Percentiles rank a stretch among this genome's conserved stretches.
Conservation (phyloP, 2,888 invertebrate species). For the Punctoribates punctum region DNA sequence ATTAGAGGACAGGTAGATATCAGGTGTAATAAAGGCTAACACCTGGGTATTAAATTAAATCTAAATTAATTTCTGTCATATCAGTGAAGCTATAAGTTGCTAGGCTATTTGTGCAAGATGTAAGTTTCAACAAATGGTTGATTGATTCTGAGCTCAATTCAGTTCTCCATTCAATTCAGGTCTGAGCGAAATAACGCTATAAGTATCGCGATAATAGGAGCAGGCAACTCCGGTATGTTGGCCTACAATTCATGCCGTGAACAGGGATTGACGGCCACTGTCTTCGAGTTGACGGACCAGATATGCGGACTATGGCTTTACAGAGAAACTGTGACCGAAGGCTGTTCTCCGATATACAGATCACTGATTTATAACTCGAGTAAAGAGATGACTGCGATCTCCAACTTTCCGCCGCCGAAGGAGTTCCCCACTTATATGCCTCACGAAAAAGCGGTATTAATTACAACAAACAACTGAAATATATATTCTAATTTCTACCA, state of each 20-base stretch:
- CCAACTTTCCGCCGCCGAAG: constrained; percentile 53
- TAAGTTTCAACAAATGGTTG: no score
- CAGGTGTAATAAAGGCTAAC: no score
- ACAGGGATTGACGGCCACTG: constrained; percentile 52
- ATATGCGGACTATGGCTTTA: constrained; percentile 54
- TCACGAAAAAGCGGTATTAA: constrained; percentile 51
- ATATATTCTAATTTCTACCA: no score
- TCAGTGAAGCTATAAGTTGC: no score
- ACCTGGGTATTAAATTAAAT: no score
- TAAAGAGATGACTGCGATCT: constrained; percentile 55
- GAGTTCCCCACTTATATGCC: constrained; percentile 54
- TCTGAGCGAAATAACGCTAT: no score
- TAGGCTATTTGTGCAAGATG: no score
- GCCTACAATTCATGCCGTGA: constrained; percentile 54
- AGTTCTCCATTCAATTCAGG: no score
- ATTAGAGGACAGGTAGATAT: no score
- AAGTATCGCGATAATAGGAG: constrained; percentile 52
- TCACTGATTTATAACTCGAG: constrained; percentile 50
- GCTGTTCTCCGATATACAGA: neutral
- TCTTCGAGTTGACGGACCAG: constrained; percentile 52
- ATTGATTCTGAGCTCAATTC: no score
- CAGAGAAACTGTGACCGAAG: constrained; percentile 48
- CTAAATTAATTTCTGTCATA: no score
- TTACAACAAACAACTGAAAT: no score
- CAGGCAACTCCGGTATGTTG: constrained; percentile 54